Evolutionary conservation across 2,888 invertebrate species (phyloP).

Genomic region (Lepidocyrtoides sp.): DNA sequence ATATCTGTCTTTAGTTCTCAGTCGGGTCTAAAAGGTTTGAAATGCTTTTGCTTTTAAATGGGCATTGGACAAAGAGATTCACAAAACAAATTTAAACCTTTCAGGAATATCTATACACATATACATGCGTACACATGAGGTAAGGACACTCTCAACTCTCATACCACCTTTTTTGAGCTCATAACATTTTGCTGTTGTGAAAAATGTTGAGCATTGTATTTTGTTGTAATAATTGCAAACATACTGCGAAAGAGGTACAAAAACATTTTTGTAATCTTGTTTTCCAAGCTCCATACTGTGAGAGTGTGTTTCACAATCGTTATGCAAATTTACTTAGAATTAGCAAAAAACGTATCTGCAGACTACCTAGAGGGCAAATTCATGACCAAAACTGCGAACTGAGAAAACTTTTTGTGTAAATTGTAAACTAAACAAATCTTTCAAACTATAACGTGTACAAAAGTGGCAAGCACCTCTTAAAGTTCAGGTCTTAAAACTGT

Average conservation of each 20-base stretch:
- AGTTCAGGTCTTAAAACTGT: too few species aligned
- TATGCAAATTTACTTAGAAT: conserved; percentile 35
- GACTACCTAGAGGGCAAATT: neutral
- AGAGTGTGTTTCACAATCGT: conserved; percentile 39
- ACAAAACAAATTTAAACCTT: neutral
- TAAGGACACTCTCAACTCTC: neutral
- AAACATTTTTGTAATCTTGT: neutral
- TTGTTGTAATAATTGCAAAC: neutral
- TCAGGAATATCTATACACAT: neutral
- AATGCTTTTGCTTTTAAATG: neutral
- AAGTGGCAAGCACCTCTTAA: too few species aligned
- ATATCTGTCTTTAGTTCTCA: neutral
- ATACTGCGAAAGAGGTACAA: neutral
- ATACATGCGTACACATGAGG: too few species aligned
- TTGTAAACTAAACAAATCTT: too few species aligned
- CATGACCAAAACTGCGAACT: conserved; percentile 16
- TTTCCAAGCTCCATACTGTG: neutral
- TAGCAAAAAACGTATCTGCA: conserved; percentile 9
- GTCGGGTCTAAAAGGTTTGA: neutral
- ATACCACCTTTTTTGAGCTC: neutral
- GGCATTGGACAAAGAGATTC: neutral
- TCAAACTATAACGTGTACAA: too few species aligned
- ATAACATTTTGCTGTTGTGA: neutral
- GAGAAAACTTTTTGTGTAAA: neutral
- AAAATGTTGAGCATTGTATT: neutral